Evolutionary conservation across 2,888 invertebrate genomes (phyloP).

Genomic region (Plagodis pulveraria): DNA sequence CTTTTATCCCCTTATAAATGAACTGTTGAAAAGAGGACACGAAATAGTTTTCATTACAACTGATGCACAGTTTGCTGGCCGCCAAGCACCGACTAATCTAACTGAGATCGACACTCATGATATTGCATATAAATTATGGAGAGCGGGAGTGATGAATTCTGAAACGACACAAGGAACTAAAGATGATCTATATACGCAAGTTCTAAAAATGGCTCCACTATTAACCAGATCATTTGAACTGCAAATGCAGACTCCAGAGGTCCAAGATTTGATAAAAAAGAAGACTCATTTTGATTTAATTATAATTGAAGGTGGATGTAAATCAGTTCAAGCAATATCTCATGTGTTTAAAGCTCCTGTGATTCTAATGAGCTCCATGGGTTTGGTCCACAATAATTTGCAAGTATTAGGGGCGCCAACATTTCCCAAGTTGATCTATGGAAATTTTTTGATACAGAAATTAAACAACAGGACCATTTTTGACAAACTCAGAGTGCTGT

Average conservation of each 20-base stretch:
- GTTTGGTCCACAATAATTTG: conserved; percentile 47
- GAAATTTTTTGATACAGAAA: conserved; percentile 31
- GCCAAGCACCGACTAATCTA: conserved; percentile 42
- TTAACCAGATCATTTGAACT: conserved; percentile 7
- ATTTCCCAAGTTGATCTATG: conserved; percentile 56
- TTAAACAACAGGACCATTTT: conserved; percentile 14
- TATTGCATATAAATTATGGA: conserved; percentile 13
- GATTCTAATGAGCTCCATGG: conserved; percentile 62
- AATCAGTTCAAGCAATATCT: conserved; percentile 54
- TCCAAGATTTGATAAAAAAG: conserved; percentile 21
- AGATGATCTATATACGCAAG: neutral
- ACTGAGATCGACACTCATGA: conserved; percentile 26
- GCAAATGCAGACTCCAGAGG: conserved; percentile 8
- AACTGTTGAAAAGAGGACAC: conserved; percentile 50
- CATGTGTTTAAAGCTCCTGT: conserved; percentile 65
- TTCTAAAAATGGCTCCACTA: neutral
- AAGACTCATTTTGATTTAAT: conserved; percentile 64
- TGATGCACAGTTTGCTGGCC: conserved; percentile 48
- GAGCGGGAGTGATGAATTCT: neutral
- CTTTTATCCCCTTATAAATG: conserved; percentile 9
- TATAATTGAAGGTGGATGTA: conserved; percentile 59
- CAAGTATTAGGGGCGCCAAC: conserved; percentile 59
- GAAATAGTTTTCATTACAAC: conserved; percentile 62
- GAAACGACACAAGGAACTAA: neutral
- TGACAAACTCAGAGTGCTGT: conserved; percentile 24